phyloP scores from a whole-genome alignment of 2,113 vertebrate species.

The Nymphicus hollandicus region DNA sequence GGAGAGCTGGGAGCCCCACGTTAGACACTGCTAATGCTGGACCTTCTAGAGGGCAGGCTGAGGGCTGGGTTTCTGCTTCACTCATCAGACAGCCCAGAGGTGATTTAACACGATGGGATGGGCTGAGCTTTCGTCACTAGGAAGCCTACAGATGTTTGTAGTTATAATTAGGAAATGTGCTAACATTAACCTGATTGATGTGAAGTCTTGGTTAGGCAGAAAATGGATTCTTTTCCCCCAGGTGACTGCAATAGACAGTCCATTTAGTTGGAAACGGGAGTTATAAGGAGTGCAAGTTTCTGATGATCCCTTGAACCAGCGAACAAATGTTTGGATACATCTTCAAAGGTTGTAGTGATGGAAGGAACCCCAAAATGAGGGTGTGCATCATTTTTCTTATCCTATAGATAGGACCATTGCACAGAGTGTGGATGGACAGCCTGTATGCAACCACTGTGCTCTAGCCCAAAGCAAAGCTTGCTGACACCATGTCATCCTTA shows the following conservation, averaged over 20 bases:
- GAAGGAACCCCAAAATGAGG: not conserved
- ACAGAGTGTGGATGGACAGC: not conserved
- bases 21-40: not conserved
- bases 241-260: not conserved
- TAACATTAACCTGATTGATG: conserved; percentile 52
- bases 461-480: not conserved
- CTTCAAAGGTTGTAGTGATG: not conserved
- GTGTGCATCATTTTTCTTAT: not conserved
- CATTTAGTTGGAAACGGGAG: not conserved
- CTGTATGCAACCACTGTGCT: rapidly evolving
- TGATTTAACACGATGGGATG: conserved; percentile 11
- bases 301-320: not conserved
- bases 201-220: conserved; percentile 24
- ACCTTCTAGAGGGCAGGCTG: not conserved
- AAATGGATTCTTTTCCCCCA: not conserved
- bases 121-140: conserved; percentile 14
- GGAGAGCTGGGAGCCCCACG: rapidly evolving
- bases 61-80: not conserved
- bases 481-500: not conserved
- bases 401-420: not conserved
- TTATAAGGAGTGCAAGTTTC: not conserved
- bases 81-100: not conserved
- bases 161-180: conserved; percentile 53
- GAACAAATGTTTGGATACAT: not conserved
- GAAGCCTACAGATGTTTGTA: conserved; percentile 43